Percentiles rank a stretch among this genome's conserved stretches.
Conservation (phyloP, 2,113 vertebrate species). For the Oceanites oceanicus region DNA sequence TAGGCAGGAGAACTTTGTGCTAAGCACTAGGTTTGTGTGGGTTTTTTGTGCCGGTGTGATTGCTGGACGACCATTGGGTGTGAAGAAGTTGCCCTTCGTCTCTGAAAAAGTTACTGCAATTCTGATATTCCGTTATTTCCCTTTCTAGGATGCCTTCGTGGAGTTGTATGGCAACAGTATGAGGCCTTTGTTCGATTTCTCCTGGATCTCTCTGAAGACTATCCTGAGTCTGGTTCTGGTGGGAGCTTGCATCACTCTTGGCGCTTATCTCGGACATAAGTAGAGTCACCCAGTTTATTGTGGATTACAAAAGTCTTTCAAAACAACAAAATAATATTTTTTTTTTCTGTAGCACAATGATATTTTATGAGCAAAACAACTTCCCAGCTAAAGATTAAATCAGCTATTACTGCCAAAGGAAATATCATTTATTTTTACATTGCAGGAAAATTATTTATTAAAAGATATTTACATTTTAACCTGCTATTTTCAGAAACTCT, state of each 20-base stretch:
- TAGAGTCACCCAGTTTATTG: slow-evolving; percentile 73
- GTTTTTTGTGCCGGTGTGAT: rapidly evolving
- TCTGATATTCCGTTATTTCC: slow-evolving; percentile 21
- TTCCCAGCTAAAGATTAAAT: slow-evolving; percentile 76
- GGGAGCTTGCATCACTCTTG: slow-evolving; percentile 94
- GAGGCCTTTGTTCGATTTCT: slow-evolving; percentile 87
- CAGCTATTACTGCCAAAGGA: slow-evolving; percentile 87
- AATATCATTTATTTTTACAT: slow-evolving; percentile 83
- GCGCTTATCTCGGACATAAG: slow-evolving; percentile 94
- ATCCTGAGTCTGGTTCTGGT: slow-evolving; percentile 92
- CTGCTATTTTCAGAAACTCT: slow-evolving; percentile 69
- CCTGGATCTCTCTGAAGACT: slow-evolving; percentile 94
- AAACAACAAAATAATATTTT: slow-evolving; percentile 66
- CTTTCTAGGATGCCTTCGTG: slow-evolving; percentile 91
- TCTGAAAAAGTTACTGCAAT: neutral
- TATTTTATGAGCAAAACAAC: slow-evolving; percentile 68
- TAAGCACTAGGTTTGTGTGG: neutral
- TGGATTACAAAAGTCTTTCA: slow-evolving; percentile 69
- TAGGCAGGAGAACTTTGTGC: neutral
- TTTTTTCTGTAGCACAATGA: slow-evolving; percentile 58
- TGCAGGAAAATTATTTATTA: slow-evolving; percentile 83
- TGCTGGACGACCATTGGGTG: neutral
- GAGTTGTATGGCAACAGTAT: slow-evolving; percentile 89
- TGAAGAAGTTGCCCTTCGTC: neutral
- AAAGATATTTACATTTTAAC: slow-evolving; percentile 76